Evolutionary conservation across 2,113 vertebrate species (phyloP).

Genomic region (Mesoclemmys tuberculata): DNA sequence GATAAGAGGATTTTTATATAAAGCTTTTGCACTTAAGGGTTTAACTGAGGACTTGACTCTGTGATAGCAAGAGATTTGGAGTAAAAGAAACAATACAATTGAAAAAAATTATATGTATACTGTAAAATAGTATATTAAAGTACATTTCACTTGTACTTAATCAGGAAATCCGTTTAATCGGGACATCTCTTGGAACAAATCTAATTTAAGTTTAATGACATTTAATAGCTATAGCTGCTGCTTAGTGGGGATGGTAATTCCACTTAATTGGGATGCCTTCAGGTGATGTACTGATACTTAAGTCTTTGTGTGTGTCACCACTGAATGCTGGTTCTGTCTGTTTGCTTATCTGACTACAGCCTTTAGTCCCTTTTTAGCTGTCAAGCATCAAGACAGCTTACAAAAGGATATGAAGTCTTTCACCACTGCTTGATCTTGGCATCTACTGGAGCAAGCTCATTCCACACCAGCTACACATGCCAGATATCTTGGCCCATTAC

Average conservation of each 20-base stretch:
- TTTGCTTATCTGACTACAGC: neutral
- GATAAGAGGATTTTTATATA: neutral
- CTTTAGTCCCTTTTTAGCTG: conserved; percentile 15
- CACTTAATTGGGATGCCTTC: conserved; percentile 61
- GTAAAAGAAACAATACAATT: conserved; percentile 29
- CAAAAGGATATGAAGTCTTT: conserved; percentile 16
- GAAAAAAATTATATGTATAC: neutral
- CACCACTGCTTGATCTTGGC: neutral
- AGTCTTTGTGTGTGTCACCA: neutral
- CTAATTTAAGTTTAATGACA: conserved; percentile 67
- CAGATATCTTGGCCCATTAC: neutral
- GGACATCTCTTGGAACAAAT: conserved; percentile 51
- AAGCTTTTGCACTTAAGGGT: neutral
- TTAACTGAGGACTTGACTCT: neutral
- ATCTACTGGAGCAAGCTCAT: accelerated
- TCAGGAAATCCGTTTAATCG: conserved; percentile 54
- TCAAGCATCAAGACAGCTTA: neutral
- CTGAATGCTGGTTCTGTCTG: neutral
- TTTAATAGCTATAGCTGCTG: conserved; percentile 54
- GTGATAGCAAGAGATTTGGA: neutral
- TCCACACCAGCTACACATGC: neutral
- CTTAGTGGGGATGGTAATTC: conserved; percentile 53
- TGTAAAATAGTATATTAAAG: conserved; percentile 28
- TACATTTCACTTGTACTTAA: conserved; percentile 47
- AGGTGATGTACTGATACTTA: conserved; percentile 35